A percentile compares a stretch with the other conserved stretches of the same genome.
Conservation (phyloP, 2,113 vertebrate species). For the Tragulus kanchil region DNA sequence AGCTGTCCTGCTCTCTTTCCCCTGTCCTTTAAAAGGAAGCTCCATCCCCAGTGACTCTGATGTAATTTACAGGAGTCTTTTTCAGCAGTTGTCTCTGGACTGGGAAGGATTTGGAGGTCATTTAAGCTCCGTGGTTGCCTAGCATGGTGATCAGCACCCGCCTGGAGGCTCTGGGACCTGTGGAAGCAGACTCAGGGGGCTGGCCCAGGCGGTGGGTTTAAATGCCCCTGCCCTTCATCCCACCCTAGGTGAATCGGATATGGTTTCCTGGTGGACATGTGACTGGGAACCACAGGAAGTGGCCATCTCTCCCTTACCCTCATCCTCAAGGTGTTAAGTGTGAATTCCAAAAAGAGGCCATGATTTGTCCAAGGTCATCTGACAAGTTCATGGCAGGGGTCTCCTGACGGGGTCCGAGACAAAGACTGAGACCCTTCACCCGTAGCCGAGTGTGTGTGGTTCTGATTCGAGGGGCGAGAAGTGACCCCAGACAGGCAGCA, state of each 20-base stretch:
- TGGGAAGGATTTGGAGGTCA: neutral
- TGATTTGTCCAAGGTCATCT: neutral
- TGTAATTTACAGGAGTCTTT: constrained; percentile 14
- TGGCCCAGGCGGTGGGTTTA: neutral
- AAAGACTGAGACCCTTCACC: neutral
- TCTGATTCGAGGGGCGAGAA: neutral
- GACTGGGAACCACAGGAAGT: neutral
- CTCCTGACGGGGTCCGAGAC: neutral
- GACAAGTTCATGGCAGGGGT: neutral
- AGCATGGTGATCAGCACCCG: neutral
- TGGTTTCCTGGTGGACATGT: neutral
- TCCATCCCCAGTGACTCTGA: neutral
- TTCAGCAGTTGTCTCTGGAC: neutral
- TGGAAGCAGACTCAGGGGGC: neutral
- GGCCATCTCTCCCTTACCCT: no score
- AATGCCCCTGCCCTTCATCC: neutral
- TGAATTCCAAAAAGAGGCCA: neutral
- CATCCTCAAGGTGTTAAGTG: neutral
- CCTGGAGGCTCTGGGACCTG: neutral
- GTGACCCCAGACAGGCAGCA: neutral
- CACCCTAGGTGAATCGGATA: neutral
- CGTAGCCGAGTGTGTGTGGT: accelerated
- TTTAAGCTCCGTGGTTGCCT: neutral
- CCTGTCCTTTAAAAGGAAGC: neutral
- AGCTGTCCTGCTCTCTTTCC: neutral